These are phyloP conservation scores for Caenorhabditis imperialis DNA, from an alignment of 2,888 invertebrate species.

Conservation along the genomic window DNA sequence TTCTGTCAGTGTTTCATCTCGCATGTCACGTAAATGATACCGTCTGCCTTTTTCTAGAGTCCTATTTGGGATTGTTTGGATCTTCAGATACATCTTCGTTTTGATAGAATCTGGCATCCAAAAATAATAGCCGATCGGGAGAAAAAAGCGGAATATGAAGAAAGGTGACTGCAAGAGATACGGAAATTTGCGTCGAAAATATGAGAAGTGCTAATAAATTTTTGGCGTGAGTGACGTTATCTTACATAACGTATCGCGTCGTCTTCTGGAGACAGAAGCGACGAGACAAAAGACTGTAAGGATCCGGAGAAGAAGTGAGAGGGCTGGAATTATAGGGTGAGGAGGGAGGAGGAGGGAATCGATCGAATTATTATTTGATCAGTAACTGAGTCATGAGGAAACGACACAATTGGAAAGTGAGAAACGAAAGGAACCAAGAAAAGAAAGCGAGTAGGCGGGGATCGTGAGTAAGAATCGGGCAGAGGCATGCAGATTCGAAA, in stretches of 20 bases:
- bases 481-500: too few relatives aligned
- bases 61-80: too few relatives aligned
- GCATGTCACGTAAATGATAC: too few relatives aligned
- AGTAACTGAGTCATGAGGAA: conserved; percentile 42
- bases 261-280: background rate
- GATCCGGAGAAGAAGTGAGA: background rate
- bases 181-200: conserved; percentile 20
- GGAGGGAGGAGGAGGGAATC: conserved; percentile 29
- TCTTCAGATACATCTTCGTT: conserved; percentile 17
- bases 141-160: too few relatives aligned
- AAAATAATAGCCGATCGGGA: conserved; percentile 18
- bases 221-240: conserved; percentile 33
- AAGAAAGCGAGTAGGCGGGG: conserved; percentile 2
- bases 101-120: conserved; percentile 17
- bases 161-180: conserved; percentile 41
- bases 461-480: too few relatives aligned
- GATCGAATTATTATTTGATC: conserved; percentile 44
- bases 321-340: background rate
- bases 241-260: conserved; percentile 45
- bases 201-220: conserved; percentile 52
- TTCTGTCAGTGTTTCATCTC: too few relatives aligned
- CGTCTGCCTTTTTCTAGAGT: too few relatives aligned
- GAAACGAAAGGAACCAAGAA: conserved; percentile 4
- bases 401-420: conserved; percentile 2
- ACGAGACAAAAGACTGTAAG: background rate